These are phyloP conservation scores for Macroramphosus scolopax DNA, from an alignment of 2,797 vertebrate genomes.

Conservation along the genomic window DNA sequence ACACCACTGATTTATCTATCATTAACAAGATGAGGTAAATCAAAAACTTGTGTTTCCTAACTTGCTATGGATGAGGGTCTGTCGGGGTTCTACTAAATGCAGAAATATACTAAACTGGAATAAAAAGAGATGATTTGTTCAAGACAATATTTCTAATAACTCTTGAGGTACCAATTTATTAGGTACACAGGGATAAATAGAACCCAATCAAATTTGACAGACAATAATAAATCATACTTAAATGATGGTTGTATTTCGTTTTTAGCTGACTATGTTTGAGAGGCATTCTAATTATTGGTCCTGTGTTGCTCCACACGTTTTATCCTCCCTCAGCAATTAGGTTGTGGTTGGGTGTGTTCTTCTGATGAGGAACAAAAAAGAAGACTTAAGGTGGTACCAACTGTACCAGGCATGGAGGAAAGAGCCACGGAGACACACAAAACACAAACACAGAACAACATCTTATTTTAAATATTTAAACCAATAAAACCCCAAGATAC, in stretches of 20 bases:
- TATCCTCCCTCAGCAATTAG: slow-evolving; percentile 29
- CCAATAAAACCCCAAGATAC: slow-evolving; percentile 9
- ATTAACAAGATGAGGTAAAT: slow-evolving; percentile 23
- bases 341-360: slow-evolving; percentile 24
- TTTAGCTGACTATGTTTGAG: neutral
- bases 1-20: slow-evolving; percentile 25
- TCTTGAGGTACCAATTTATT: too few species aligned
- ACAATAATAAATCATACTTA: neutral
- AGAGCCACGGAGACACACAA: neutral
- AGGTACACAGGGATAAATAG: neutral
- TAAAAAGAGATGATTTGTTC: neutral
- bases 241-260: neutral
- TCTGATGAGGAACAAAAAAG: slow-evolving; percentile 15
- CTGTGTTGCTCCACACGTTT: slow-evolving; percentile 17
- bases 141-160: too few species aligned
- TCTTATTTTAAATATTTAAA: slow-evolving; percentile 1
- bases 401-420: neutral
- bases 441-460: neutral
- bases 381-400: slow-evolving; percentile 3
- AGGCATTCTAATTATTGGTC: slow-evolving; percentile 8
- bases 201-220: neutral
- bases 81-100: neutral
- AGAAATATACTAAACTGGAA: slow-evolving; percentile 7
- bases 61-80: slow-evolving; percentile 1
- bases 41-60: slow-evolving; percentile 21